A percentile compares a stretch with the other conserved stretches of the same genome.
Conservation (phyloP, 2,888 invertebrate genomes). For the Drosophila lutescens region DNA sequence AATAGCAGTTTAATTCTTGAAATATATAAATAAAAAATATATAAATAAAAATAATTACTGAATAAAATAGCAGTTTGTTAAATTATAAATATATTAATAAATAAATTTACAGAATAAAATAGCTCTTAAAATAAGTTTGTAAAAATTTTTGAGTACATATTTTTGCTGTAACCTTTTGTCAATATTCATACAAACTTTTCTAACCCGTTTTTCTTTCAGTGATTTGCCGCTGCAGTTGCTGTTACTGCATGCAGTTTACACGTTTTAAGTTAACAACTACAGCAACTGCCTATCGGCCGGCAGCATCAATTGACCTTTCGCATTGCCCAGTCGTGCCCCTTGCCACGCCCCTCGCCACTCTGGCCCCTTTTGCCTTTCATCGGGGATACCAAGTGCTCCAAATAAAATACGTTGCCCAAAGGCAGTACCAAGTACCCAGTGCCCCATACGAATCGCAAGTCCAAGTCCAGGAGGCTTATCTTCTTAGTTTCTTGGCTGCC, state of each 20-base stretch:
- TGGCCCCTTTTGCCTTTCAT: conserved; percentile 53
- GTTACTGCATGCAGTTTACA: conserved; percentile 56
- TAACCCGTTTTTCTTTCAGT: conserved; percentile 1
- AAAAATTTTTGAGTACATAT: no score
- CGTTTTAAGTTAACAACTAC: conserved; percentile 72
- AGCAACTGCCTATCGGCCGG: conserved; percentile 69
- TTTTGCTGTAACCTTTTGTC: no score
- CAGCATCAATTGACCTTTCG: conserved; percentile 79
- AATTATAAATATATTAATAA: no score
- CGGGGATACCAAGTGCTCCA: conserved; percentile 67
- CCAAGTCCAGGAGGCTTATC: conserved; percentile 57
- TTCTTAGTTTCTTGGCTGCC: conserved; percentile 54
- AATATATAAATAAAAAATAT: no score
- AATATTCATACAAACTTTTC: neutral
- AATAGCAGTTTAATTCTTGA: no score
- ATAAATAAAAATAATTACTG: no score
- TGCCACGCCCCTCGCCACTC: neutral
- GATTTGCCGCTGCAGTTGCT: conserved; percentile 5
- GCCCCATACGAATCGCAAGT: conserved; percentile 2
- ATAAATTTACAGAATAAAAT: no score
- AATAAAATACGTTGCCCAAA: conserved; percentile 66
- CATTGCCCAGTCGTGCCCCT: conserved; percentile 66
- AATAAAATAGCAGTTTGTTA: no score
- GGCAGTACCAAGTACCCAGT: conserved; percentile 1
- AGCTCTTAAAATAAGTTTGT: no score